Evolutionary conservation across 1,140 invertebrate genomes (phyloP).

Genomic region (Bombyx mandarina): DNA sequence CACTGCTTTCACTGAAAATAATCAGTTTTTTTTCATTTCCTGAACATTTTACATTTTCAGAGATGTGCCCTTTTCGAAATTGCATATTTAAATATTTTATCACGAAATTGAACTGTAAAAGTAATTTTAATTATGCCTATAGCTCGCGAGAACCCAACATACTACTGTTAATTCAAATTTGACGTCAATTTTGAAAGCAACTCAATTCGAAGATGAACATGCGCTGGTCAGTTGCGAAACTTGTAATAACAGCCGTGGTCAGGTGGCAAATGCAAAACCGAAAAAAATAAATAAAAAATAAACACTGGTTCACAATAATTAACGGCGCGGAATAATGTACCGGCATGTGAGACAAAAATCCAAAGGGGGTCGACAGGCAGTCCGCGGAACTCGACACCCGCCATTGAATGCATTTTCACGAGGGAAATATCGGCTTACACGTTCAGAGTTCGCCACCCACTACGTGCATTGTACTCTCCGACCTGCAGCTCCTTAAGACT

Average conservation of each 20-base stretch:
- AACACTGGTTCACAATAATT: slow-evolving; percentile 54
- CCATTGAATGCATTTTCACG: slow-evolving; percentile 64
- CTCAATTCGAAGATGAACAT: background rate
- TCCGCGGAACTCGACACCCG: slow-evolving; percentile 50
- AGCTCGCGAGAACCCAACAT: no score
- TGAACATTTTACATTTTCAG: no score
- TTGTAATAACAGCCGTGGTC: slow-evolving; percentile 16
- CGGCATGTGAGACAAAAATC: slow-evolving; percentile 66
- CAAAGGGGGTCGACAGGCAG: slow-evolving; percentile 48
- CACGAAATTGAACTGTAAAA: no score
- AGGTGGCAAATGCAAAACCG: slow-evolving; percentile 50
- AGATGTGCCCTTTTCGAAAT: no score
- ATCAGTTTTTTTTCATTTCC: no score
- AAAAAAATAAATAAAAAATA: slow-evolving; percentile 3
- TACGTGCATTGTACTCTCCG: slow-evolving; percentile 31
- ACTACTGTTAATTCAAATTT: no score
- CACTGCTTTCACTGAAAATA: no score
- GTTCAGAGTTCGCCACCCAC: slow-evolving; percentile 54
- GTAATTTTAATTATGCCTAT: no score
- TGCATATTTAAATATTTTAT: no score
- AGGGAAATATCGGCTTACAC: slow-evolving; percentile 66
- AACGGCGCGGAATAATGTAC: slow-evolving; percentile 67
- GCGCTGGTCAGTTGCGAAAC: background rate
- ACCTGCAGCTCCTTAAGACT: slow-evolving; percentile 23
- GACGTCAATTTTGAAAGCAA: background rate